A percentile compares a stretch with the other conserved stretches of the same genome.
phyloP scores from a whole-genome alignment of 2,113 vertebrate species.

The Tachycineta bicolor region DNA sequence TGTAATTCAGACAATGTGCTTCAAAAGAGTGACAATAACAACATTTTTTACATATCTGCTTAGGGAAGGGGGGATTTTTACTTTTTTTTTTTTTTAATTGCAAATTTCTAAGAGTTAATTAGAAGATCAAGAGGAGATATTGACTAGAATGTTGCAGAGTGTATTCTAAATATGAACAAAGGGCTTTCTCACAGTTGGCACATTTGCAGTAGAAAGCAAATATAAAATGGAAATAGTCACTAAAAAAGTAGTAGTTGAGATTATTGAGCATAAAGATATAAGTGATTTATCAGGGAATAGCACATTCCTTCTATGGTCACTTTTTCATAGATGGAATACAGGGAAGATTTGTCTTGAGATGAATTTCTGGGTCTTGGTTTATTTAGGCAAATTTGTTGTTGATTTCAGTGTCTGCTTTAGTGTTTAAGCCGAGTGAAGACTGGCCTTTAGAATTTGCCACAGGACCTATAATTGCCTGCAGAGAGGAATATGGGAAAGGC shows the following conservation, averaged over 20 bases:
- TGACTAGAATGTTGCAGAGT: background rate
- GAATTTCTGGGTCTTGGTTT: background rate
- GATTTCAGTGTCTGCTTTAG: background rate
- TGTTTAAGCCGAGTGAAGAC: background rate
- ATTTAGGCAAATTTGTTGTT: background rate
- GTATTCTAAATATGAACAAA: background rate
- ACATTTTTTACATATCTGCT: constrained; percentile 31
- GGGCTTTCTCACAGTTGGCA: background rate
- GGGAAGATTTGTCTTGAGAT: background rate
- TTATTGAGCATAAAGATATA: background rate
- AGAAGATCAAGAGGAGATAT: constrained; percentile 12
- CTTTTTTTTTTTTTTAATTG: background rate
- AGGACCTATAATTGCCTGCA: background rate
- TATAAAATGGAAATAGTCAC: background rate
- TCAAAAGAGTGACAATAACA: constrained; percentile 33
- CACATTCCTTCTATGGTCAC: background rate
- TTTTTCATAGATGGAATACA: background rate
- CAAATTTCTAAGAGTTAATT: constrained; percentile 9
- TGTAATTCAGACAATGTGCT: constrained; percentile 13
- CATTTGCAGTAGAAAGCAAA: background rate
- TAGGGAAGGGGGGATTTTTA: background rate
- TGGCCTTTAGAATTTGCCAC: background rate
- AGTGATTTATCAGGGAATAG: background rate
- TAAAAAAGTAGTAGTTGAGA: background rate
- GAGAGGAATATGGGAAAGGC: background rate